Percentiles rank a stretch among this genome's conserved stretches.
These are phyloP conservation scores for Pseudomyrmex cubaensis DNA, from an alignment of 1,140 invertebrate genomes.

Conservation along the genomic window DNA sequence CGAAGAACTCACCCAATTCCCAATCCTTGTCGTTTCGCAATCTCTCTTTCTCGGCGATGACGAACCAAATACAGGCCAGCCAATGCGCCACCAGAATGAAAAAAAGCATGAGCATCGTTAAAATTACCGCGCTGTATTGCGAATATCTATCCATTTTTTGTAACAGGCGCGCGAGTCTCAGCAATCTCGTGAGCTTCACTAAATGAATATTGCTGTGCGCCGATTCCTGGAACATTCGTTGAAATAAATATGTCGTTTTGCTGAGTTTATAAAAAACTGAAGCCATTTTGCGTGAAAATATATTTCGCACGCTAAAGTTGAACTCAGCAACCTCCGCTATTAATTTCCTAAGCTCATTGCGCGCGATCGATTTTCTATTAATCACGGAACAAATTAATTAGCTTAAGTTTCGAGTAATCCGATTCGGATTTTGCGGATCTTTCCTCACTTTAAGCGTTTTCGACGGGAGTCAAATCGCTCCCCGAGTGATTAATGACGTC, in stretches of 20 bases:
- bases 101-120: conserved; percentile 97
- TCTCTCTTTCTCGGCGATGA: conserved; percentile 96
- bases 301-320: not conserved
- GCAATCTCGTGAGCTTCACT: conserved; percentile 96
- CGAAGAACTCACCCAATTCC: conserved; percentile 91
- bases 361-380: conserved; percentile 31
- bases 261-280: not conserved
- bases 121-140: conserved; percentile 98
- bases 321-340: too few relatives aligned
- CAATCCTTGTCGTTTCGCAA: conserved; percentile 89
- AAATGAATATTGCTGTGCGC: conserved; percentile 94
- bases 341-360: too few relatives aligned
- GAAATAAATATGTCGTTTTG: not conserved
- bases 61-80: conserved; percentile 99
- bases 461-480: too few relatives aligned
- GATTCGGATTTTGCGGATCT: not conserved
- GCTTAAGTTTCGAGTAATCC: not conserved
- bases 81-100: conserved; percentile 99
- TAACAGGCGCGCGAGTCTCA: conserved; percentile 96
- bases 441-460: not conserved
- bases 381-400: conserved; percentile 32
- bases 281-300: too few relatives aligned
- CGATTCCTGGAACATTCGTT: conserved; percentile 86
- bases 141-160: conserved; percentile 99
- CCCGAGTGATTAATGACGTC: too few relatives aligned